Conservation (phyloP, 2,113 vertebrate species). For the Dicentrarchus labrax region DNA sequence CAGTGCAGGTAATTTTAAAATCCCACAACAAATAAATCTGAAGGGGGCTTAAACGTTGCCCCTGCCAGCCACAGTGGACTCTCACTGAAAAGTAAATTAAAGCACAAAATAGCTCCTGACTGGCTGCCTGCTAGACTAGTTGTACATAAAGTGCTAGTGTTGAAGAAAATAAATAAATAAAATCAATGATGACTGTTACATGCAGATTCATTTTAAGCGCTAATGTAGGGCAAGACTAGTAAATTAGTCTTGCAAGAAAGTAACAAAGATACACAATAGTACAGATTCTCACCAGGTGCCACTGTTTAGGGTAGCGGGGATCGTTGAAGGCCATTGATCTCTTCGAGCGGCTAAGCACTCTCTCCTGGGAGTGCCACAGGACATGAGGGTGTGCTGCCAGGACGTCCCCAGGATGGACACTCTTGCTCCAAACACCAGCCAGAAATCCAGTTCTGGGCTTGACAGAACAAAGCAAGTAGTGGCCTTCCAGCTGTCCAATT, state of each 20-base stretch:
- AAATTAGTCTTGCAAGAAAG: background rate
- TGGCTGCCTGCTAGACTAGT: background rate
- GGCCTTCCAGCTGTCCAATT: conserved; percentile 92
- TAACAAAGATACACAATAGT: background rate
- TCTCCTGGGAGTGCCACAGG: conserved; percentile 92
- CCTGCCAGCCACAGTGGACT: no score
- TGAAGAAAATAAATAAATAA: background rate
- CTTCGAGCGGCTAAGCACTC: conserved; percentile 91
- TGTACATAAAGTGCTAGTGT: background rate
- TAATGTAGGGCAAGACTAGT: background rate
- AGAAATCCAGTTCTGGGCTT: conserved; percentile 21
- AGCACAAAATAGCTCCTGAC: background rate
- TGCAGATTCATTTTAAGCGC: background rate
- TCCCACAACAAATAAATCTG: no score
- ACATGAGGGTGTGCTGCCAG: conserved; percentile 88
- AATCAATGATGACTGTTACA: background rate
- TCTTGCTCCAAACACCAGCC: conserved; percentile 27
- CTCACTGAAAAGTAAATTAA: background rate
- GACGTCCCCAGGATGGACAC: conserved; percentile 76
- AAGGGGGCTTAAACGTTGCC: no score
- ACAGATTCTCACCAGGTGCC: conserved; percentile 93
- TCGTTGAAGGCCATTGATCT: conserved; percentile 94
- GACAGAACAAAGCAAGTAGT: conserved; percentile 89
- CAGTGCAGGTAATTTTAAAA: background rate
- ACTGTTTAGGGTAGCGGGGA: conserved; percentile 93